Evolutionary conservation across 1,140 invertebrate species (phyloP).

Genomic region (Sycobia sp.): DNA sequence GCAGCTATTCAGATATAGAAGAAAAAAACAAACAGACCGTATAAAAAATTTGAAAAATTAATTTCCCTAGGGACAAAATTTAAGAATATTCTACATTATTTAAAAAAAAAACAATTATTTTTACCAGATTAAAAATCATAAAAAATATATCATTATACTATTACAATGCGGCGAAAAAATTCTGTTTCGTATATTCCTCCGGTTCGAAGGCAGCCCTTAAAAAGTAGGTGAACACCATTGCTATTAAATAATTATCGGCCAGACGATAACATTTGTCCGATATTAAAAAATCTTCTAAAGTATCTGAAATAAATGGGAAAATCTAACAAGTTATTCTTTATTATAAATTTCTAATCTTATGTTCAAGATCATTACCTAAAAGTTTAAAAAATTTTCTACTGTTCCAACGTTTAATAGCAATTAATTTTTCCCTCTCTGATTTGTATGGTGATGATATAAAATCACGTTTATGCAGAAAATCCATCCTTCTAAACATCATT

Average conservation of each 20-base stretch:
- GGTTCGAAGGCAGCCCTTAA: constrained; percentile 59
- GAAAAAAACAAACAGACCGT: too few relatives aligned
- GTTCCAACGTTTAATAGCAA: constrained; percentile 41
- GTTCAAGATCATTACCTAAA: constrained; percentile 35
- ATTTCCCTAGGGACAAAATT: too few relatives aligned
- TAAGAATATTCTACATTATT: too few relatives aligned
- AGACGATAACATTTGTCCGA: constrained; percentile 52
- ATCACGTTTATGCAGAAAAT: constrained; percentile 14
- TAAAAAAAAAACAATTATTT: too few relatives aligned
- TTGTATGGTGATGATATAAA: constrained; percentile 25
- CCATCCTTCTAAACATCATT: constrained; percentile 18
- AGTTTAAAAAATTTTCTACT: constrained; percentile 43
- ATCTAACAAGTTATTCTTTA: neutral
- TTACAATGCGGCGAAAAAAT: constrained; percentile 68
- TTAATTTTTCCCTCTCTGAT: constrained; percentile 22
- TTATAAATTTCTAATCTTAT: neutral
- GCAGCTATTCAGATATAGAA: too few relatives aligned
- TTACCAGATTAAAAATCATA: too few relatives aligned
- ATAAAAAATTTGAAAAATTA: too few relatives aligned
- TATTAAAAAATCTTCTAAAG: constrained; percentile 49
- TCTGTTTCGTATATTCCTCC: constrained; percentile 61
- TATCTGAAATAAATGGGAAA: constrained; percentile 14
- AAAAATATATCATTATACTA: too few relatives aligned
- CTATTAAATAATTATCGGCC: constrained; percentile 65
- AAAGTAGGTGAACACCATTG: constrained; percentile 69